Conservation (phyloP, 2,888 invertebrate species). For the Polydrusus pterygomalis region DNA sequence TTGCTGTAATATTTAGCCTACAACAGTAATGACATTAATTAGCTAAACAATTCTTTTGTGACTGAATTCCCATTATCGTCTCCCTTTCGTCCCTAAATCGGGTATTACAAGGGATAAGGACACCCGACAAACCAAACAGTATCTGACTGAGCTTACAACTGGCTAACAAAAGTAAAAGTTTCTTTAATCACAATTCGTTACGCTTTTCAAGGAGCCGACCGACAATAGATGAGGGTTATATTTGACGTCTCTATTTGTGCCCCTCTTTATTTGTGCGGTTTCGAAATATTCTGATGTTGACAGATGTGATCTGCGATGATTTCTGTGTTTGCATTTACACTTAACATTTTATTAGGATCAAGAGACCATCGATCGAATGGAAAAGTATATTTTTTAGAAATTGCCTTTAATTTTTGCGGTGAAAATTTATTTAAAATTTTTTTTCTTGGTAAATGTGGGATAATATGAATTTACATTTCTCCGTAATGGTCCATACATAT, state of each 20-base stretch:
- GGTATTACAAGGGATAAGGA: slow-evolving; percentile 60
- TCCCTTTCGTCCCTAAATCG: slow-evolving; percentile 32
- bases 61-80: slow-evolving; percentile 16
- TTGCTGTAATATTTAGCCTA: too few relatives aligned
- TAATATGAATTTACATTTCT: too few relatives aligned
- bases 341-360: slow-evolving; percentile 15
- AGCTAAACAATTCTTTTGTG: slow-evolving; percentile 33
- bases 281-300: slow-evolving; percentile 47
- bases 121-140: slow-evolving; percentile 58
- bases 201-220: slow-evolving; percentile 60
- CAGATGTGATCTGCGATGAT: slow-evolving; percentile 47
- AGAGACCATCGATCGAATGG: too few relatives aligned
- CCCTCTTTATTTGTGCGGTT: slow-evolving; percentile 53
- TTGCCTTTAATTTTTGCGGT: too few relatives aligned
- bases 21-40: slow-evolving; percentile 12
- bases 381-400: too few relatives aligned
- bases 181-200: slow-evolving; percentile 62
- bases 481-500: too few relatives aligned
- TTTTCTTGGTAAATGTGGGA: too few relatives aligned
- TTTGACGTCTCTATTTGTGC: slow-evolving; percentile 62
- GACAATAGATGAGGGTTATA: slow-evolving; percentile 59
- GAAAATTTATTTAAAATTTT: too few relatives aligned
- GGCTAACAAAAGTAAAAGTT: slow-evolving; percentile 61
- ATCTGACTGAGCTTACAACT: slow-evolving; percentile 58
- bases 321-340: slow-evolving; percentile 26